A percentile compares a stretch with the other conserved stretches of the same genome.
phyloP scores from a whole-genome alignment of 2,113 vertebrate species.

The Equus quagga region DNA sequence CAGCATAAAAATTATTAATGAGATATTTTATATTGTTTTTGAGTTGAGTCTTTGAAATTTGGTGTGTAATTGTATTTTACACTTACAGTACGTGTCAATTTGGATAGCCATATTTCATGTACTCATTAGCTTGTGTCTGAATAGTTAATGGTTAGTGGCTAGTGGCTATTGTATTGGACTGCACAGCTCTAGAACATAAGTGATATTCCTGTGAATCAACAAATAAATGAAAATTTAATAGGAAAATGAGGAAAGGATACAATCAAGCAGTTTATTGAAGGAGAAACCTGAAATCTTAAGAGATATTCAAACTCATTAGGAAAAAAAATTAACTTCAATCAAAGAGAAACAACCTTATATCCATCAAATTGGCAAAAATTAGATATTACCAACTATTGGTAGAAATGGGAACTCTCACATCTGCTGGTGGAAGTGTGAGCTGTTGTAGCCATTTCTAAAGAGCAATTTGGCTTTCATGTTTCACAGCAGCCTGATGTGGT shows the following conservation, averaged over 20 bases:
- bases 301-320: neutral
- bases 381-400: neutral
- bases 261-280: neutral
- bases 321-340: neutral
- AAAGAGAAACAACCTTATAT: neutral
- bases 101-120: neutral
- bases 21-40: constrained; percentile 28
- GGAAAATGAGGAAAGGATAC: neutral
- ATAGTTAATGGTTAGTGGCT: neutral
- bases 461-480: neutral
- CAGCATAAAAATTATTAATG: constrained; percentile 24
- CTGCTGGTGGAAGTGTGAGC: neutral
- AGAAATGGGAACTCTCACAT: neutral
- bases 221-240: neutral
- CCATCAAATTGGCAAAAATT: neutral
- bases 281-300: neutral
- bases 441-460: neutral
- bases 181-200: neutral
- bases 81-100: neutral
- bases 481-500: neutral
- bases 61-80: neutral
- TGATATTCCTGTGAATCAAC: neutral
- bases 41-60: constrained; percentile 40
- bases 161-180: neutral
- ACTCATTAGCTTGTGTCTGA: neutral